Base-by-base conservation (phyloP, 2,113 vertebrate genomes). In the Synodontis membranacea region DNA sequence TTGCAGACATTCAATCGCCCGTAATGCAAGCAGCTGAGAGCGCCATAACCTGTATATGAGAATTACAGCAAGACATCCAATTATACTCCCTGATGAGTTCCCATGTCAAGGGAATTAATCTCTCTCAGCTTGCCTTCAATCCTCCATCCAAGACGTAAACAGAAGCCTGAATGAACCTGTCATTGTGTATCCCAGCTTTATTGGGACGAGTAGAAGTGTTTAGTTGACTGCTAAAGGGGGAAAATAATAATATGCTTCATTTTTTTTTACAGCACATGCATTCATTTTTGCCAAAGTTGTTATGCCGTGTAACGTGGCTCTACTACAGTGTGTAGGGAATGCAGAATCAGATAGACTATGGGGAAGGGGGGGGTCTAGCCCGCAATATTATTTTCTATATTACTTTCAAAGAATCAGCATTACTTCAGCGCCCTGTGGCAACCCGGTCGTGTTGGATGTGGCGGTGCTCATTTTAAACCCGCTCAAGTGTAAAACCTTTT, bases 41-140 rank as follows among this genome's bases (percentile, higher is more conserved):
- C 21, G 37, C 44, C 28, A 46, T 82, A 84, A 86, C 85, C 58
- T 75, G 79, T 89, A 86, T 85, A 86, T 89, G 86, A 86, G 88
- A 84, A 81, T 88, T 89, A 91, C 48, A 84, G 85, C 86, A 86
- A 86, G 86, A 39, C 84, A 84, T 86, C 88, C 88, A 90, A 88
- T 90, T 89, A 90, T 90, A 89, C 68, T 90, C 86, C 74, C 86
- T 91, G 89, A 91, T 86, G 89, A 90, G 86, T 89, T 86, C 82
- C 78, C 74, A 86, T 86, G 86, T 75, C 84, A 84, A 72, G 87
- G 83, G 86, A 90, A 91, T 91, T 84, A 89, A 91, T 89, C 88
- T 80, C 78, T 58, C 60, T 86, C 70, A 28, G 64, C 85, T 79
- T 85, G 72, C 79, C 46, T 66, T 79, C 85, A 78, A 85, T 80